Base-by-base conservation (phyloP, 2,888 invertebrate species). In the Eupithecia vulgata region DNA sequence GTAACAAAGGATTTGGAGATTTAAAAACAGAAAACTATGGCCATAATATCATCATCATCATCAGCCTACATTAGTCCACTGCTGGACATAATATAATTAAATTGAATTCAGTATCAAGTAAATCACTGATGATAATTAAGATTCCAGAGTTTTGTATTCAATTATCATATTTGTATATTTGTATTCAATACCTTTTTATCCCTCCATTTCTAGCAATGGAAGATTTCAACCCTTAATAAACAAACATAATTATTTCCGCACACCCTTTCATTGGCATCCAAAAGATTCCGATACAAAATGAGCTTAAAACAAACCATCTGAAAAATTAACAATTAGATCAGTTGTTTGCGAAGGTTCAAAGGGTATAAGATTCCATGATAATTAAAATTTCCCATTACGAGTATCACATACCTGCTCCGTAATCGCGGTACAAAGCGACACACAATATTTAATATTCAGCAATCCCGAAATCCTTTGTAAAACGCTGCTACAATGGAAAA, bases 391-490 rank as follows among this genome's bases (percentile, higher is more conserved):
- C 83, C 84, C 83, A 83, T 83, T 83, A 83, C 85, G 82, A 81
- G 81, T 81, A 81, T 83, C 84, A 85, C 87, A 87, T 87, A 87
- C 88, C 88, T 87, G 85, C 80, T 81, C 82, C 85, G 81, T 90
- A 90, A 90, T 90, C 89, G 88, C 83, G 85, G 85, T 88, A 93
- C 93, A 93, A 93, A 91, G 91, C 90, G 87, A 89, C 88, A 90
- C 89, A 91, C 90, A 87, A 90, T 92, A 91, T 93, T 92, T 92
- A 93, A 93, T 93, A 92, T 91, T 93, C 90, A 91, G 91, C 91
- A 91, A 92, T 92, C 91, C 92, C 88, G 85, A 93, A 92, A 93
- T 92, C 93, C 93, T 93, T 92, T 90, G 91, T 91, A 90, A 90
- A 91, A 87, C 87, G 88, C 83, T 83, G 84, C 85, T 85, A 91